Evolutionary conservation across 2,113 vertebrate species (phyloP), one percentile per base, ranked within the genome.

Genomic region (Plecotus auritus): DNA sequence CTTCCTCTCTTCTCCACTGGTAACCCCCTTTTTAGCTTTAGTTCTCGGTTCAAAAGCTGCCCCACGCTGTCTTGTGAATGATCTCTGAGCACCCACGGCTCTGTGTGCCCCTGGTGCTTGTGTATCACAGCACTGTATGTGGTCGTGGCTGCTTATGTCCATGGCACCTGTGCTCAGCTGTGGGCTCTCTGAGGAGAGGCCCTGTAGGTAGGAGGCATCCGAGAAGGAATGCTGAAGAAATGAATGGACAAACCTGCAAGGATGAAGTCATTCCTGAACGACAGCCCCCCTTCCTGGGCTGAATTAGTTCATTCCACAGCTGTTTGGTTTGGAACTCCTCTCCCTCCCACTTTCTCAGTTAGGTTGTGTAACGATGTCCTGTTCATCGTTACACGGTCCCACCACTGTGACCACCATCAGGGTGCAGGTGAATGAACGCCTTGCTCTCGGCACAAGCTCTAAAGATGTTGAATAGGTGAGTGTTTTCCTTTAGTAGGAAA

Each of bases 401-500:
- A 67, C 49, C 22, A 9, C 67, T 9, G 0, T 6, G 77, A 72
- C 3, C n/a, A 54, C 42, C 37, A 8, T 28, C 45, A 12, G 12
- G 37, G 77, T 5, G 23, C 5, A 11, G 16, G 30, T 26, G 82
- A 74, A 85, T 59, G 82, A 74, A 85, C 51, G 67, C 30, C 12
- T 72, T 80, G 61, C 42, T 83, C 16, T 91, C 54, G 76, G 89
- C 89, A 74, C 42, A 56, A 32, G 14, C 42, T 72, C 42, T 73
- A 67, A 66, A 84, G 45, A 23, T 69, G 59, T 28, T 88, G 56
- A 83, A 13, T 73, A 78, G 51, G 32, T 49, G 59, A 90, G 26
- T 45, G 45, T 85, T 87, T 87, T 85, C 77, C 47, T 92, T 87
- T 59, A 90, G 47, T 69, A 70, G 56, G 54, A 87, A 95, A 87